A percentile compares a stretch with the other conserved stretches of the same genome.
These are phyloP conservation scores for Paedocypris micromegethes DNA, from an alignment of 2,797 vertebrate genomes.

Conservation along the genomic window DNA sequence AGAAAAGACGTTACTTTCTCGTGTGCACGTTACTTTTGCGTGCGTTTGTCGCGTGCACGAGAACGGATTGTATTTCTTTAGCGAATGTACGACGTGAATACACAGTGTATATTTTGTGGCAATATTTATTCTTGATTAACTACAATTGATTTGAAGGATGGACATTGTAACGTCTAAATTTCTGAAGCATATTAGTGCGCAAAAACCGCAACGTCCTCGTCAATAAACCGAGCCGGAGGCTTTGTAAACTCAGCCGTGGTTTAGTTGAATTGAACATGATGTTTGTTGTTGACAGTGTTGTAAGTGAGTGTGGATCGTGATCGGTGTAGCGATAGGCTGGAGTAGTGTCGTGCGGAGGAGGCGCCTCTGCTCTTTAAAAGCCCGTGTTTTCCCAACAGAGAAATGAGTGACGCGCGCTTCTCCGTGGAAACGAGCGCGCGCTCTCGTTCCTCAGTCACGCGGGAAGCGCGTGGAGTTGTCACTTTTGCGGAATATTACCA, in stretches of 20 bases:
- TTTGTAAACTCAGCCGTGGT: not conserved
- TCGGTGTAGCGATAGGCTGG: conserved; percentile 5
- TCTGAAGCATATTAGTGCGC: too few relatives aligned
- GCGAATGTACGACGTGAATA: too few relatives aligned
- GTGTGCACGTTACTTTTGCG: too few relatives aligned
- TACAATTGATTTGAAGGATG: too few relatives aligned
- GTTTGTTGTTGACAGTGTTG: conserved; percentile 16
- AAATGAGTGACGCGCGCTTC: conserved; percentile 21
- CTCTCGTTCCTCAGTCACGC: conserved; percentile 1
- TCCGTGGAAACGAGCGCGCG: conserved; percentile 17
- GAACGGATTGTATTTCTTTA: too few relatives aligned
- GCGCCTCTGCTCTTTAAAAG: conserved; percentile 39
- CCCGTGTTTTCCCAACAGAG: conserved; percentile 25
- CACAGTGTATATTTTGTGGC: too few relatives aligned
- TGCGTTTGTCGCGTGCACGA: too few relatives aligned
- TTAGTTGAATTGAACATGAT: conserved; percentile 1
- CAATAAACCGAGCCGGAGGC: not conserved
- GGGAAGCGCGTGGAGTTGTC: conserved; percentile 13
- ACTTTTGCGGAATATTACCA: conserved; percentile 5
- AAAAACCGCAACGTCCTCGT: not conserved
- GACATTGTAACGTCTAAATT: too few relatives aligned
- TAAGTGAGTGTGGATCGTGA: conserved; percentile 23
- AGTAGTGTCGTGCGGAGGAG: conserved; percentile 40
- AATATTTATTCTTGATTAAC: too few relatives aligned
- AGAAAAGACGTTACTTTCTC: too few relatives aligned